Evolutionary conservation across 2,888 invertebrate species (phyloP).

Genomic region (Ptilodon capucinus): DNA sequence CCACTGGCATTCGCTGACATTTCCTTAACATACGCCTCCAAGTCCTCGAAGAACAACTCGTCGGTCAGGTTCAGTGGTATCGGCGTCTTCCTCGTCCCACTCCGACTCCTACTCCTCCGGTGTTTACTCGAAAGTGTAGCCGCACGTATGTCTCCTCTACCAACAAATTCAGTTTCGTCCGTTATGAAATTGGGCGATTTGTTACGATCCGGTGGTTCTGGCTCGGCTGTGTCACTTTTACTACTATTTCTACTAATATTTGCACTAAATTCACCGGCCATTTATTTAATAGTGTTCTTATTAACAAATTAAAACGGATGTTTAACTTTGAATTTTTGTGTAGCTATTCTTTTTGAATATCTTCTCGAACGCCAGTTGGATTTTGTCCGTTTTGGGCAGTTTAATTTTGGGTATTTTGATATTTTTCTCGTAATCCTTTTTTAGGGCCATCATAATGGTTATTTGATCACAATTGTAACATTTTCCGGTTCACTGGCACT

Average conservation of each 20-base stretch:
- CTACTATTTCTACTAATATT: conserved; percentile 63
- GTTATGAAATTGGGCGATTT: conserved; percentile 65
- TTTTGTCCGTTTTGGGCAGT: conserved; percentile 60
- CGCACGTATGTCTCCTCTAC: conserved; percentile 58
- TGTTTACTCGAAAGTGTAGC: conserved; percentile 49
- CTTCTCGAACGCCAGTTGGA: conserved; percentile 71
- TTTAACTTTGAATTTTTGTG: conserved; percentile 58
- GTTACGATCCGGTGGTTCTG: conserved; percentile 57
- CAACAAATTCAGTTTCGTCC: conserved; percentile 69
- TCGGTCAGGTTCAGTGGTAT: conserved; percentile 64
- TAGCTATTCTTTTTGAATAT: conserved; percentile 75
- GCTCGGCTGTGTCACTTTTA: conserved; percentile 38
- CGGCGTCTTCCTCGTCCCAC: conserved; percentile 60
- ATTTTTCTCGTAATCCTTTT: conserved; percentile 73
- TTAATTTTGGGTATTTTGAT: conserved; percentile 69
- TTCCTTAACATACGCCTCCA: conserved; percentile 76
- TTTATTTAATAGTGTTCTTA: conserved; percentile 55
- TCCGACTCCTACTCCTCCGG: conserved; percentile 68
- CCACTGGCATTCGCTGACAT: conserved; percentile 56
- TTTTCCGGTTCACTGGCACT: conserved; percentile 68
- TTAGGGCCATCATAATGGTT: conserved; percentile 67
- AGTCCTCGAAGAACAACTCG: conserved; percentile 71
- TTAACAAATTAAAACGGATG: conserved; percentile 15
- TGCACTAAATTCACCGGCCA: conserved; percentile 74
- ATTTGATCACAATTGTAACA: conserved; percentile 59